Evolutionary conservation across 2,797 vertebrate genomes (phyloP).

Genomic region (Periparus ater): DNA sequence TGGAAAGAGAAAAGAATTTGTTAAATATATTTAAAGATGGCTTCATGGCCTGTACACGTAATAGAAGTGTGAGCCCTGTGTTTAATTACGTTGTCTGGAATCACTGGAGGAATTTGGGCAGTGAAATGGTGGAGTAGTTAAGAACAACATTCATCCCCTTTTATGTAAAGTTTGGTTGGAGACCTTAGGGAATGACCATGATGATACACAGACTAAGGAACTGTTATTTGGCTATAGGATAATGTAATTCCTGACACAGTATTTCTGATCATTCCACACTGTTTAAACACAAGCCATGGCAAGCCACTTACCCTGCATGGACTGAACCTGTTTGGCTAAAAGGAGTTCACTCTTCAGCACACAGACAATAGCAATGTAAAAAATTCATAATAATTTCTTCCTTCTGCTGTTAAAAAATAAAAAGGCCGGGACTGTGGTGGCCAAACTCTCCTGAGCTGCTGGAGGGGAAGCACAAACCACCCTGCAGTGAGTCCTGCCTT

Average conservation of each 20-base stretch:
- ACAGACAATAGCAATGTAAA: background rate
- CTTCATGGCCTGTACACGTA: background rate
- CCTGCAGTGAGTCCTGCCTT: background rate
- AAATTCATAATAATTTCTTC: background rate
- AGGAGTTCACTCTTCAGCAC: background rate
- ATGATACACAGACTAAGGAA: background rate
- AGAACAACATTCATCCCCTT: background rate
- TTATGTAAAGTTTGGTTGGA: background rate
- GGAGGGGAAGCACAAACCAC: background rate
- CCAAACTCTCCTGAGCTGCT: background rate
- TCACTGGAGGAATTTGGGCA: conserved; percentile 17
- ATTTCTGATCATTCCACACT: background rate
- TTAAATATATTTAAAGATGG: conserved; percentile 50
- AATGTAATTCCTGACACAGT: background rate
- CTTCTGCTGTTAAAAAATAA: background rate
- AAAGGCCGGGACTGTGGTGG: rapidly evolving
- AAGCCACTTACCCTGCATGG: background rate
- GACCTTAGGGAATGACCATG: background rate
- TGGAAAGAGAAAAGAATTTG: conserved; percentile 48
- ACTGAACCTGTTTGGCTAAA: background rate
- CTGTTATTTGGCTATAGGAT: background rate
- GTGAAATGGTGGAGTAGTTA: background rate
- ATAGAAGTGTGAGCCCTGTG: background rate
- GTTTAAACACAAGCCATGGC: background rate
- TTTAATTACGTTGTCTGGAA: conserved; percentile 46